Percentiles rank a stretch among this genome's conserved stretches.
phyloP scores from a whole-genome alignment of 2,113 vertebrate species.

The Propithecus coquereli region DNA sequence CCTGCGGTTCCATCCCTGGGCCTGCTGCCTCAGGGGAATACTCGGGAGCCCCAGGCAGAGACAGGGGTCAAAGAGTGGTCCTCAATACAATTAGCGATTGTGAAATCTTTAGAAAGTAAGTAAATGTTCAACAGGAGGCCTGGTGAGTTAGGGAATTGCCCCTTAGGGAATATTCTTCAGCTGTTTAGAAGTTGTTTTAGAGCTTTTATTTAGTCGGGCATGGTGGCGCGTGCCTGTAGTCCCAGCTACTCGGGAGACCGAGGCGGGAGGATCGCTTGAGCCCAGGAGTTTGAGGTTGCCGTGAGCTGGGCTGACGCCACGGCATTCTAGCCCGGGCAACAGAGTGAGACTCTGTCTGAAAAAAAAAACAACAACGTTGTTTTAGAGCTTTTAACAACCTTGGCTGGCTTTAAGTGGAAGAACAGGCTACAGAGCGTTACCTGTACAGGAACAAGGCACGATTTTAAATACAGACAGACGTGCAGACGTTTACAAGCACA shows the following conservation, averaged over 20 bases:
- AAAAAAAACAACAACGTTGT: too few relatives aligned
- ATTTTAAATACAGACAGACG: not conserved
- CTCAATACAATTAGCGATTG: fast-evolving
- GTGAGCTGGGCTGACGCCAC: too few relatives aligned
- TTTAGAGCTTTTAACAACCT: not conserved
- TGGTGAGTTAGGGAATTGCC: not conserved
- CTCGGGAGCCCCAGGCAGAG: not conserved
- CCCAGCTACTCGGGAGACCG: too few relatives aligned
- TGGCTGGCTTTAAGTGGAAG: not conserved
- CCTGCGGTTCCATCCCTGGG: not conserved
- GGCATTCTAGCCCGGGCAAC: too few relatives aligned
- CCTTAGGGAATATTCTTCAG: not conserved
- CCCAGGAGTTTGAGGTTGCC: too few relatives aligned
- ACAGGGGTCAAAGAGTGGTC: not conserved
- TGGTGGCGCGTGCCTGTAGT: too few relatives aligned
- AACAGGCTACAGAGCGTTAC: fast-evolving
- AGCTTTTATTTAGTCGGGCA: not conserved
- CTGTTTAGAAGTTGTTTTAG: not conserved
- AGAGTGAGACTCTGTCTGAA: too few relatives aligned
- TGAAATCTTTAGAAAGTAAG: not conserved
- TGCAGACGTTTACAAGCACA: not conserved
- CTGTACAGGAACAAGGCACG: fast-evolving
- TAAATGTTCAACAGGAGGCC: too few relatives aligned
- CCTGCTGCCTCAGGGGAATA: not conserved
- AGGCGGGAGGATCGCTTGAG: too few relatives aligned